phyloP scores from a whole-genome alignment of 2,888 invertebrate genomes.

The Anoplius nigerrimus region DNA sequence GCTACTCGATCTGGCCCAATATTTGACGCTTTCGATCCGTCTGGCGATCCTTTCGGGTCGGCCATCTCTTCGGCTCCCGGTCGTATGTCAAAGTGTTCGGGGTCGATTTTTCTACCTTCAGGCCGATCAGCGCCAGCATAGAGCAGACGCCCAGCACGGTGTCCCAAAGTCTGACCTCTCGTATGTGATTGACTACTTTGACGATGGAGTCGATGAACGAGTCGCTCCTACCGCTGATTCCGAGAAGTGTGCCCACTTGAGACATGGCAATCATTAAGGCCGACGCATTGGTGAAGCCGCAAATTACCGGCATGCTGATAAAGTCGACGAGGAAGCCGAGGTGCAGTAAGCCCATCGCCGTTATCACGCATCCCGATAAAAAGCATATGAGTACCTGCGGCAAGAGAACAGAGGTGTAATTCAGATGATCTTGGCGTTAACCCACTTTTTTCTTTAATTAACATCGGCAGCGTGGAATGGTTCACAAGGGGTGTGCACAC shows the following conservation, averaged over 20 bases:
- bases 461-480: too few relatives aligned
- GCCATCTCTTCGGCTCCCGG: too few relatives aligned
- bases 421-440: too few relatives aligned
- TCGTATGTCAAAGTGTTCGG: too few relatives aligned
- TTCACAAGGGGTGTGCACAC: too few relatives aligned
- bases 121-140: constrained; percentile 79
- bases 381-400: constrained; percentile 77
- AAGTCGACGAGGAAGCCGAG: constrained; percentile 78
- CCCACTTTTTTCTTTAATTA: too few relatives aligned
- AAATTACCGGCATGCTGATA: constrained; percentile 78
- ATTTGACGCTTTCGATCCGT: too few relatives aligned
- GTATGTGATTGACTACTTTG: constrained; percentile 80
- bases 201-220: constrained; percentile 73
- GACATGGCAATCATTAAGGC: constrained; percentile 78
- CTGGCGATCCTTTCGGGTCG: too few relatives aligned
- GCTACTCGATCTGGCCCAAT: too few relatives aligned
- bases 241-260: constrained; percentile 76
- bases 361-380: constrained; percentile 76
- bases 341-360: constrained; percentile 76
- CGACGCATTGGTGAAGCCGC: constrained; percentile 79
- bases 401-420: too few relatives aligned
- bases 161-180: constrained; percentile 80
- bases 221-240: constrained; percentile 72
- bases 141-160: constrained; percentile 81
- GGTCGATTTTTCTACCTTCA: constrained; percentile 77